A percentile compares a stretch with the other conserved stretches of the same genome.
phyloP scores from a whole-genome alignment of 2,888 invertebrate genomes.

The Limnephilus rhombicus region DNA sequence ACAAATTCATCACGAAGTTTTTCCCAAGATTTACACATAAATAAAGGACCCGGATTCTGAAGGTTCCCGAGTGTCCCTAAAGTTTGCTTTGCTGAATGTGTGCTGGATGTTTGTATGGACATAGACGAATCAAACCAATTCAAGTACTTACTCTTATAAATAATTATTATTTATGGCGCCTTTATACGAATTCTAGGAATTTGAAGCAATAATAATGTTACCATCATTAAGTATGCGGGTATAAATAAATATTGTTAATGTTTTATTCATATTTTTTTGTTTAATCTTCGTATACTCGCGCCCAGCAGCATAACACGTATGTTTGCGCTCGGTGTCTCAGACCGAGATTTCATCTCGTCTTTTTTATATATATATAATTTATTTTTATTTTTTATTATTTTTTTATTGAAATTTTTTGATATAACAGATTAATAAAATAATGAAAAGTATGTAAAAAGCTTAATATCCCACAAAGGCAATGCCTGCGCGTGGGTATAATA shows the following conservation, averaged over 20 bases:
- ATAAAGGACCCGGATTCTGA: not conserved
- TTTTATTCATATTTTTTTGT: not conserved
- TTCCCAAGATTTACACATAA: not conserved
- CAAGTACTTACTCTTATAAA: not conserved
- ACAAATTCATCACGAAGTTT: slow-evolving; percentile 15
- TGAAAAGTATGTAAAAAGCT: no score
- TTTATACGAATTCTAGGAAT: not conserved
- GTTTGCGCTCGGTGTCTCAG: no score
- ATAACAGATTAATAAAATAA: no score
- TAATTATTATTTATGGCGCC: not conserved
- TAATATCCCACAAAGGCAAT: no score
- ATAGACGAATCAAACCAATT: not conserved
- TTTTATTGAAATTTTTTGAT: no score
- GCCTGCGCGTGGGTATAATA: no score
- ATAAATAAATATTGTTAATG: not conserved
- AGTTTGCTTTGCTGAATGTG: not conserved
- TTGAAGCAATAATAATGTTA: no score
- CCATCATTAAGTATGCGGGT: not conserved
- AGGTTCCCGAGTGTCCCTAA: not conserved
- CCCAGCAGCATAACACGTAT: no score
- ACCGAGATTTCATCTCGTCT: no score
- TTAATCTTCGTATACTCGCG: no score
- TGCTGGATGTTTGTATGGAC: not conserved
- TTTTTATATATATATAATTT: no score
- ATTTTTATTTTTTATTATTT: no score